Base-by-base conservation (phyloP, 2,888 invertebrate species). In the Lasioglossum figueresi region DNA sequence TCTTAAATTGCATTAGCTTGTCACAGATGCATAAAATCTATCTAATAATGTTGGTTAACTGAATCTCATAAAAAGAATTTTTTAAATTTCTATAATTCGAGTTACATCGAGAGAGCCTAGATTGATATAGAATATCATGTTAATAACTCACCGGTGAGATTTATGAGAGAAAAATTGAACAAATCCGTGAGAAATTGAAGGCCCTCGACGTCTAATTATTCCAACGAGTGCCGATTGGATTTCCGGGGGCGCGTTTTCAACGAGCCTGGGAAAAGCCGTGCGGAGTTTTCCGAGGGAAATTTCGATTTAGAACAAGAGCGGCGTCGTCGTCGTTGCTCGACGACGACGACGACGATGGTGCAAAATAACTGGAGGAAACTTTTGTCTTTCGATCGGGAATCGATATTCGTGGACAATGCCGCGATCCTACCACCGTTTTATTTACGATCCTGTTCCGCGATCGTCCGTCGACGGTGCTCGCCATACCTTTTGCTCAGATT, bases 371-470 rank as follows among this genome's bases (percentile, higher is more conserved):
- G 48, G 34, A 27, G 45, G 70, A 34, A 72, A n/a, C 68, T 48
- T 48, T 76, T 70, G 77, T 43, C 45, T 27, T 23, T 74, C 77
- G 71, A 71, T 45, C 23, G 78, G 52, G 68, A 74, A 80, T 71
- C 83, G 83, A 85, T 77, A 43, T 68, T 40, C 34, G 71, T n/a
- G 40, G 48, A 80, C 74, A 80, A 85, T 77, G 80, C 59, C 45
- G 34, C 76, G 73, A 72, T 56, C 34, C 68, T 27, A 31, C 77
- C 27, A 43, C 19, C 79, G 76, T 82, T 82, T 85, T 80, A 85
- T 87, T 85, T 85, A 82, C 86, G 86, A 78, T 75, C 73, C 45
- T 56, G 78, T 81, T 80, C 23, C 52, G 66, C 43, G 63, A 71
- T 63, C 86, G 79, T 78, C 81, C 70, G 70, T 78, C 70, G 72